phyloP scores from a whole-genome alignment of 1,140 invertebrate genomes.

The Lepidurus packardi region DNA sequence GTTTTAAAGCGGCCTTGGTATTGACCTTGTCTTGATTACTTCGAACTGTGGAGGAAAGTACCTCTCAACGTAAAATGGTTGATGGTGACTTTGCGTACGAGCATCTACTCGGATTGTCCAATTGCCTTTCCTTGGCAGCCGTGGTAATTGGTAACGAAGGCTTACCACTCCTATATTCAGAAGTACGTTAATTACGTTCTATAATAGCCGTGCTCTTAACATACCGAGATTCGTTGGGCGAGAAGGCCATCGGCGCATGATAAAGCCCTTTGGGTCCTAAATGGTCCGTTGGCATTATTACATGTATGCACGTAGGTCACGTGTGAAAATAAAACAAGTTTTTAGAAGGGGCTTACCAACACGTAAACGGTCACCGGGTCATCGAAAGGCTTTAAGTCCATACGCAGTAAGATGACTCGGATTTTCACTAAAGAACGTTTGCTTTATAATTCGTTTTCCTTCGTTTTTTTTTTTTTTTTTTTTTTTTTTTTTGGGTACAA shows the following conservation, averaged over 20 bases:
- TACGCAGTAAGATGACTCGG: slow-evolving; percentile 47
- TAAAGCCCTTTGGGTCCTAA: slow-evolving; percentile 49
- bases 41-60: slow-evolving; percentile 49
- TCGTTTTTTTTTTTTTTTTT: too few relatives aligned
- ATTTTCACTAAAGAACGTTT: slow-evolving; percentile 46
- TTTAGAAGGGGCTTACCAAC: slow-evolving; percentile 43
- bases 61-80: slow-evolving; percentile 47
- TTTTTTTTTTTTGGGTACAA: too few relatives aligned
- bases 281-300: background rate
- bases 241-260: slow-evolving; percentile 51
- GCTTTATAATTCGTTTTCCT: background rate
- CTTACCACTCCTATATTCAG: slow-evolving; percentile 45
- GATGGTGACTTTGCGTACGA: slow-evolving; percentile 47
- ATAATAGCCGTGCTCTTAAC: background rate
- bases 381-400: slow-evolving; percentile 48
- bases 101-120: slow-evolving; percentile 50
- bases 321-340: background rate
- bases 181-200: slow-evolving; percentile 30
- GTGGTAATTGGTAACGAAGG: slow-evolving; percentile 44
- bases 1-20: background rate
- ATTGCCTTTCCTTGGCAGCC: slow-evolving; percentile 45
- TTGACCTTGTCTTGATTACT: slow-evolving; percentile 38
- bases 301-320: background rate
- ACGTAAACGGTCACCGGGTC: slow-evolving; percentile 50
- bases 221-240: slow-evolving; percentile 48